Base-by-base conservation (phyloP, 2,113 vertebrate genomes). In the Megaleporinus macrocephalus region DNA sequence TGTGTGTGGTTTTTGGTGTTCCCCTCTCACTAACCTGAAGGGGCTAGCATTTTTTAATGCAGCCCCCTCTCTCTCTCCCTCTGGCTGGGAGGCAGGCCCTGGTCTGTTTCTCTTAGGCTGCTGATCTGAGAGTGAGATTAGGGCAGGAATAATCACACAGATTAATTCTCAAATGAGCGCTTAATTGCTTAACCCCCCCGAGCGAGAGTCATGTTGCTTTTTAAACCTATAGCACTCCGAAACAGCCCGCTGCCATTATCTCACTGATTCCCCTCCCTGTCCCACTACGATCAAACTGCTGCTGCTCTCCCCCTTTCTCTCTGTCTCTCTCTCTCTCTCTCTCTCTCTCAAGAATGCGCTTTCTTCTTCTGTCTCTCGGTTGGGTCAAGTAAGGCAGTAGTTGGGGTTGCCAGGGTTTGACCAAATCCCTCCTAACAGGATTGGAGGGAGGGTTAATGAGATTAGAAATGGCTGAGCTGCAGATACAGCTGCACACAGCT, bases 131-230 rank as follows among this genome's bases (percentile, higher is more conserved):
- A 65, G 55, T 73, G 78, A 86, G 86, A 88, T 86, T 88, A 86
- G n/a, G 22, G 55, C 59, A 59, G 81, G 22, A 20, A 44, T 92
- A 91, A 91, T 91, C 88, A 88, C 81, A 86, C 82, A 86, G 86
- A 91, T 91, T 91, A 86, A 89, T 91, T 85, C 83, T 85, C 79
- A 82, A 90, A 89, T 90, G 85, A 90, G 76, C 57, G 72, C 47
- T 85, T 90, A 90, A 90, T 92, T 87, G 86, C 81, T 84, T 89
- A 89, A 90, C 84, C 63, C 87, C 86, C 76, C 55, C 61, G 83
- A 83, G 83, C 83, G 80, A 53, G 82, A 82, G 81, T 73, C 88
- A 72, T 62, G 57, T 36, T 59, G 74, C 79, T 78, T n/a, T 79
- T 74, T 73, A 70, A 73, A 53, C 66, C 76, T 79, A 22, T 27